A percentile compares a stretch with the other conserved stretches of the same genome.
These are phyloP conservation scores for Labeo calbasu DNA, from an alignment of 2,797 vertebrate species.

Conservation along the genomic window DNA sequence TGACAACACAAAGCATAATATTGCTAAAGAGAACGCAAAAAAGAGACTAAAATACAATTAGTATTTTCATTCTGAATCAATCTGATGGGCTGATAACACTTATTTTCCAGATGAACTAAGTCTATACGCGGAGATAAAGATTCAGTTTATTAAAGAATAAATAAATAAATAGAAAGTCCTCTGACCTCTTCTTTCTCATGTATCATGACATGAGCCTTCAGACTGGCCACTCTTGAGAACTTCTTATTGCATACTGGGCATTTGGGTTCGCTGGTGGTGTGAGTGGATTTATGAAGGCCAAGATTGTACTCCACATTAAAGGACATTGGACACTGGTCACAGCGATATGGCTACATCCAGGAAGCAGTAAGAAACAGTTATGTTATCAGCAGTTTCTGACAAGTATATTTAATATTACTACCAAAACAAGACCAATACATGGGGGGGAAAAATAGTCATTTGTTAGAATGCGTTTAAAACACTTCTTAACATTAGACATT, in stretches of 20 bases:
- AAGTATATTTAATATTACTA: background rate
- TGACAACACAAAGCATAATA: slow-evolving; percentile 57
- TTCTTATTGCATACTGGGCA: slow-evolving; percentile 95
- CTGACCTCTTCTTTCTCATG: slow-evolving; percentile 97
- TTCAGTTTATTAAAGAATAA: background rate
- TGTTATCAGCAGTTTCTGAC: background rate
- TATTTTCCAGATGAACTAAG: background rate
- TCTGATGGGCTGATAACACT: background rate
- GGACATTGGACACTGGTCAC: slow-evolving; percentile 92
- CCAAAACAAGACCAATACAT: background rate
- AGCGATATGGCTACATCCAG: slow-evolving; percentile 88
- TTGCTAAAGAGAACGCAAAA: background rate
- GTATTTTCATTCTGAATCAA: background rate
- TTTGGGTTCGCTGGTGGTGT: slow-evolving; percentile 87
- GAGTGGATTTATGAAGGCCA: slow-evolving; percentile 93
- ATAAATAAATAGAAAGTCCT: background rate
- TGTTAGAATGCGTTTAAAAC: background rate
- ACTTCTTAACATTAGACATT: background rate
- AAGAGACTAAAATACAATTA: background rate
- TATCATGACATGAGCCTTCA: slow-evolving; percentile 97
- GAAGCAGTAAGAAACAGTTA: slow-evolving; percentile 11
- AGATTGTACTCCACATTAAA: slow-evolving; percentile 98
- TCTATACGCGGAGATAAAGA: background rate
- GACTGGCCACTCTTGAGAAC: slow-evolving; percentile 95
- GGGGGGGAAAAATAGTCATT: background rate